Percentiles rank a stretch among this genome's conserved stretches.
Evolutionary conservation across 2,888 invertebrate genomes (phyloP).

Genomic region (Latrodectus elegans): DNA sequence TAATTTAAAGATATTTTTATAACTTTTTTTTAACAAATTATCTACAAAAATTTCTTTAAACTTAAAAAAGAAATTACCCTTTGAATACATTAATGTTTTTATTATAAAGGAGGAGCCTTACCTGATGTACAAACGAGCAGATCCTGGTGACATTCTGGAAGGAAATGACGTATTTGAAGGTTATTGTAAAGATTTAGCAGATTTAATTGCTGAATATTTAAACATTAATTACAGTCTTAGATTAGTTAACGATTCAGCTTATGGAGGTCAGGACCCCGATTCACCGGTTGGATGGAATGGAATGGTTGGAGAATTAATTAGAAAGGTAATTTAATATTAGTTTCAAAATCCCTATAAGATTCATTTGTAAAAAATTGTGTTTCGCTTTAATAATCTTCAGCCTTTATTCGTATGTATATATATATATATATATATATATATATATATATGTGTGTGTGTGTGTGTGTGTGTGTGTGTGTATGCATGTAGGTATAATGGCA

Average conservation of each 20-base stretch:
- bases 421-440: too few relatives aligned
- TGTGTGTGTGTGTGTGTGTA: too few relatives aligned
- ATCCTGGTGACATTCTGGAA: conserved; percentile 79
- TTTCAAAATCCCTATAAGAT: background rate
- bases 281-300: conserved; percentile 72
- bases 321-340: conserved; percentile 61
- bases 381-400: too few relatives aligned
- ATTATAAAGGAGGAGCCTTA: conserved; percentile 86
- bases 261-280: conserved; percentile 70
- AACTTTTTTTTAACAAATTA: too few relatives aligned
- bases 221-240: conserved; percentile 71
- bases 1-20: background rate
- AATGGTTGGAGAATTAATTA: conserved; percentile 72
- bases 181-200: conserved; percentile 93
- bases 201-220: conserved; percentile 83
- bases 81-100: background rate
- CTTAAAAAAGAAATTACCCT: too few relatives aligned
- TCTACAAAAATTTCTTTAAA: too few relatives aligned
- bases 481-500: too few relatives aligned
- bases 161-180: conserved; percentile 90
- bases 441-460: too few relatives aligned
- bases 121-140: conserved; percentile 84
- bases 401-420: too few relatives aligned
- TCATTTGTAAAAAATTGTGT: too few relatives aligned
- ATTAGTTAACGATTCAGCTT: conserved; percentile 69